These are phyloP conservation scores for Hiodon tergisus DNA, from an alignment of 2,113 vertebrate genomes.

Conservation along the genomic window DNA sequence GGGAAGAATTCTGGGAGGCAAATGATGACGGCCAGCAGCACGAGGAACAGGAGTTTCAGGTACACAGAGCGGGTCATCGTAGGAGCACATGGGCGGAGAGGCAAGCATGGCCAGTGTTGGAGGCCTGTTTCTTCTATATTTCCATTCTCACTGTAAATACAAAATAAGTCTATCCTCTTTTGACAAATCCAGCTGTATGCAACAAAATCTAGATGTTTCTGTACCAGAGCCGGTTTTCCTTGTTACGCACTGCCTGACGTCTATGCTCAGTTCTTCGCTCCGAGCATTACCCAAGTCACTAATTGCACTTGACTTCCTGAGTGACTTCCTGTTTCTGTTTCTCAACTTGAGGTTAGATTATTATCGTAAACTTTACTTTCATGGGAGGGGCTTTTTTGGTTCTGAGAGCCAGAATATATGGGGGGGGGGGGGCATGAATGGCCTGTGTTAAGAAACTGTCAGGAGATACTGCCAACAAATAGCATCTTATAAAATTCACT, in stretches of 20 bases:
- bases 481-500: too few species aligned
- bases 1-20: constrained; percentile 83
- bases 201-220: background rate
- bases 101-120: constrained; percentile 21
- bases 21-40: constrained; percentile 71
- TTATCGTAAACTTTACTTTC: background rate
- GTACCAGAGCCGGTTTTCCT: background rate
- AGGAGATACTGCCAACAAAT: too few species aligned
- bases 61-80: constrained; percentile 64
- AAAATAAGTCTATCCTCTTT: background rate
- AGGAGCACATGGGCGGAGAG: constrained; percentile 37
- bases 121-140: constrained; percentile 42
- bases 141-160: background rate
- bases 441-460: too few species aligned
- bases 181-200: background rate
- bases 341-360: constrained; percentile 21
- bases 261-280: background rate
- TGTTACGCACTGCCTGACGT: background rate
- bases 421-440: too few species aligned
- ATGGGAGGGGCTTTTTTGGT: background rate
- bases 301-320: constrained; percentile 51
- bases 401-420: background rate
- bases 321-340: constrained; percentile 35
- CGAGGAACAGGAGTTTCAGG: constrained; percentile 65
- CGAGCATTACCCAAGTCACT: background rate